Evolutionary conservation across 2,888 invertebrate species (phyloP), one percentile per base, ranked within the genome.

Genomic region (Erebia aethiops): DNA sequence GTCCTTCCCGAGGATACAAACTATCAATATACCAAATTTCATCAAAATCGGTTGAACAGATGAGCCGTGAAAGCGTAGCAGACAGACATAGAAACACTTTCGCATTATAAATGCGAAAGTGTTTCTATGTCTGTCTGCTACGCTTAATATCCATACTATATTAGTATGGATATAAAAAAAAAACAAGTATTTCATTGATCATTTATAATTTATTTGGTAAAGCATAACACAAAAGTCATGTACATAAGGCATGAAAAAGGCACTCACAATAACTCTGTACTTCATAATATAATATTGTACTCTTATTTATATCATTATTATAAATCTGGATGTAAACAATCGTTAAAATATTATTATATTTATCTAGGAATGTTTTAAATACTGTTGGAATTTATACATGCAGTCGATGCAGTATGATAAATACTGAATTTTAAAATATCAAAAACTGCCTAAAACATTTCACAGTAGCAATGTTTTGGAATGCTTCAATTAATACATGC

Each of bases 301-400:
- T 57, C 13, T 76, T 72, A 76, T 77, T 76, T 74, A 68, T 60
- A 69, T 73, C 63, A 76, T 71, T 66, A 76, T 71, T 66, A 71
- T 63, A 74, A 69, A 16, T 68, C 68, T 72, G 72, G 49, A 60
- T 62, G 49, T 49, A 69, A 69, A 67, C 57, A 67, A 63, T 61
- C 18, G 54, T 46, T 66, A 62, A 72, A 70, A 56, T 13, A 46
- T 46, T 60, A 71, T 51, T 63, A 52, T 16, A 67, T 51, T 70
- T 68, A 51, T 60, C 78, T 79, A 82, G 88, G 88, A 89, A 89
- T 88, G 90, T 82, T 70, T 72, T 56, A 80, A 86, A 87, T 87
- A 86, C 82, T 83, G 81, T 77, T 78, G 69, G 65, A 7, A 74
- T 73, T 74, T 74, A 72, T 71, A 73, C 69, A 66, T 62, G n/a